Percentiles rank a stretch among this genome's conserved stretches.
Conservation (phyloP, 2,888 invertebrate species). For the Chironomus tentans region DNA sequence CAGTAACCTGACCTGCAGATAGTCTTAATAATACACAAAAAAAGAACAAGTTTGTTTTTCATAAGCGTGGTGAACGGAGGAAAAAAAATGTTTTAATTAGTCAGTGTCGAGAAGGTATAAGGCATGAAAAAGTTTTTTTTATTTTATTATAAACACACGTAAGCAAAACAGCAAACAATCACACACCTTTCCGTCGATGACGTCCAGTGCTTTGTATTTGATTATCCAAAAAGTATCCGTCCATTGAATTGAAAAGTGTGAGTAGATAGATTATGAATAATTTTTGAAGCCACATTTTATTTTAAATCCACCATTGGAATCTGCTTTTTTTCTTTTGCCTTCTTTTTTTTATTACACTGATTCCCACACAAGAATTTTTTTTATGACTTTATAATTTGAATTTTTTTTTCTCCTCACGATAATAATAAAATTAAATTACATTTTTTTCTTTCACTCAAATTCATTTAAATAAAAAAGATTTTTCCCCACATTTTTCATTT, state of each 20-base stretch:
- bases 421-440: background rate
- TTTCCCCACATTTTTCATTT: background rate
- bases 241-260: conserved; percentile 29
- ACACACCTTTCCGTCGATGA: conserved; percentile 30
- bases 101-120: background rate
- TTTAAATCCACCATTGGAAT: conserved; percentile 20
- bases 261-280: conserved; percentile 29
- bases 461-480: too few species aligned
- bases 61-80: background rate
- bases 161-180: background rate
- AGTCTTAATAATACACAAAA: background rate
- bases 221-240: conserved; percentile 31
- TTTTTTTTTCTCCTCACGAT: too few species aligned
- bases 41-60: background rate
- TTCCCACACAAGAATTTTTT: background rate
- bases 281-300: conserved; percentile 29
- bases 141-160: background rate
- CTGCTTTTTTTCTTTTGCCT: conserved; percentile 7
- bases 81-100: background rate
- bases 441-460: background rate
- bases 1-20: background rate
- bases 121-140: background rate
- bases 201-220: conserved; percentile 29
- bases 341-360: background rate
- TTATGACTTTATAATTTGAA: background rate